Evolutionary conservation across 2,888 invertebrate species (phyloP).

Genomic region (Cataglyphis albicans): DNA sequence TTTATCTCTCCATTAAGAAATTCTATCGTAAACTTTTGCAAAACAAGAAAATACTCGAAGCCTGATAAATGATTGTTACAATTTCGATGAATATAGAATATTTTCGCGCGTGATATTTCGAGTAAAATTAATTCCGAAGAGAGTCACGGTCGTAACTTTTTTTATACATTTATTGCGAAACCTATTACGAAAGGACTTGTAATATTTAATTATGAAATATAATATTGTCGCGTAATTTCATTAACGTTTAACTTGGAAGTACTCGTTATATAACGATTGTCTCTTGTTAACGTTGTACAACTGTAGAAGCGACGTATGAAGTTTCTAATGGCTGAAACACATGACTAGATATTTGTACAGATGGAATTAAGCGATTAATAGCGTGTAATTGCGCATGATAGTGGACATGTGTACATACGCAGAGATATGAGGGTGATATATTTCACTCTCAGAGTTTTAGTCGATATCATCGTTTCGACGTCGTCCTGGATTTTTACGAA

Average conservation of each 20-base stretch:
- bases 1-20: not conserved
- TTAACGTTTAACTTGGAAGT: slow-evolving; percentile 1
- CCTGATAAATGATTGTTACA: not conserved
- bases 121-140: slow-evolving; percentile 12
- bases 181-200: not conserved
- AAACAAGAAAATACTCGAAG: not conserved
- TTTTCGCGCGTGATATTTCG: not conserved
- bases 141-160: not conserved
- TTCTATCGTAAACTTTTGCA: not conserved
- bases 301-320: slow-evolving; percentile 5
- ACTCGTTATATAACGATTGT: not conserved
- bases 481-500: slow-evolving; percentile 37
- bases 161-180: slow-evolving; percentile 3
- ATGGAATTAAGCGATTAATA: slow-evolving; percentile 33
- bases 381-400: not conserved
- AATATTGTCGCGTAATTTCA: slow-evolving; percentile 19
- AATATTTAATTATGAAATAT: slow-evolving; percentile 8
- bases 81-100: not conserved
- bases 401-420: slow-evolving; percentile 57
- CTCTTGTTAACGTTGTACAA: slow-evolving; percentile 22
- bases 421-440: slow-evolving; percentile 15
- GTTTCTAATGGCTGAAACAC: slow-evolving; percentile 13
- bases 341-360: slow-evolving; percentile 50
- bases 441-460: not conserved
- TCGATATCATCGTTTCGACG: not conserved